A percentile compares a stretch with the other conserved stretches of the same genome.
These are phyloP conservation scores for Xerus rutilus DNA, from an alignment of 2,797 vertebrate genomes.

Conservation along the genomic window DNA sequence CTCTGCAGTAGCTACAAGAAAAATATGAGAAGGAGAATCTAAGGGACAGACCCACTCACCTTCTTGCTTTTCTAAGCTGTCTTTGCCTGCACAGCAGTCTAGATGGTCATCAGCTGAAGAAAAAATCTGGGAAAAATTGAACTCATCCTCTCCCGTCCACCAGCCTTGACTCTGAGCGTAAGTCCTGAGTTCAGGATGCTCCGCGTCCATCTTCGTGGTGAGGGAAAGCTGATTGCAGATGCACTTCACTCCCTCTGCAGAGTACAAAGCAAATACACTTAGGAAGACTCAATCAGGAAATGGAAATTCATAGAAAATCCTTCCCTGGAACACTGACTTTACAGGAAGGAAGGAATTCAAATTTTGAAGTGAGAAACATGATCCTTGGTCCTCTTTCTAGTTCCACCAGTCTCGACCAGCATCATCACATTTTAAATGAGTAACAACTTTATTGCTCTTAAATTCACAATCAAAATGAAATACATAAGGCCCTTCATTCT, in stretches of 20 bases:
- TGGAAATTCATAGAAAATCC: not conserved
- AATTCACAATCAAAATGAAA: slow-evolving; percentile 45
- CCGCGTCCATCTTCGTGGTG: slow-evolving; percentile 89
- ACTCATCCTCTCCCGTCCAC: slow-evolving; percentile 89
- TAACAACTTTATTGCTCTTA: not conserved
- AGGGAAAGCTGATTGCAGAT: slow-evolving; percentile 90
- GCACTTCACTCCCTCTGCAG: slow-evolving; percentile 88
- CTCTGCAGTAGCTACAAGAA: not conserved
- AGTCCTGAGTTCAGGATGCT: slow-evolving; percentile 89
- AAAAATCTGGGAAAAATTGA: slow-evolving; percentile 91
- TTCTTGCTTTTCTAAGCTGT: slow-evolving; percentile 88
- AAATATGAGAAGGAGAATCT: not conserved
- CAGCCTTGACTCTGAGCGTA: slow-evolving; percentile 90
- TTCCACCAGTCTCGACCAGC: not conserved
- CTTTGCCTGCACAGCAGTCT: slow-evolving; percentile 85
- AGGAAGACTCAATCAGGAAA: not conserved
- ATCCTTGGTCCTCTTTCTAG: not conserved
- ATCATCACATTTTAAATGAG: not conserved
- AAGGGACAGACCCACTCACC: slow-evolving; percentile 81
- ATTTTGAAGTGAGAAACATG: slow-evolving; percentile 32
- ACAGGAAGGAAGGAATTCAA: not conserved
- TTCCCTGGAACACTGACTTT: not conserved
- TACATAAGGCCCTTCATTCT: not conserved
- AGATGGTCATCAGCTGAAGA: slow-evolving; percentile 85
- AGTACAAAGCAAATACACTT: slow-evolving; percentile 19